Evolutionary conservation across 1,140 invertebrate genomes (phyloP).

Genomic region (Pinna nobilis): DNA sequence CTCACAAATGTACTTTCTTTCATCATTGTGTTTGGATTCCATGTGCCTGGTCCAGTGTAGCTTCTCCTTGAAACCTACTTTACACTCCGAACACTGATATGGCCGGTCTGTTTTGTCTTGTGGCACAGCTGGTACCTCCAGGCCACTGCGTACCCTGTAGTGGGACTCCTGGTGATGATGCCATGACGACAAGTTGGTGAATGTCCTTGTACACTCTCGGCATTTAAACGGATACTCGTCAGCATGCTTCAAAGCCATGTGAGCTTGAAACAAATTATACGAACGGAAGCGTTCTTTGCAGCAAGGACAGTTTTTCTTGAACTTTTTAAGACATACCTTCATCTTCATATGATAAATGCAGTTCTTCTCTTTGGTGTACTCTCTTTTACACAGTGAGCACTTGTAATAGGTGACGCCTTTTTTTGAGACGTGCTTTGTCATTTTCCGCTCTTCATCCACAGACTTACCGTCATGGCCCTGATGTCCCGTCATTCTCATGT

Average conservation of each 20-base stretch:
- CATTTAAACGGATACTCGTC: constrained; percentile 15
- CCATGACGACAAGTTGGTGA: not conserved
- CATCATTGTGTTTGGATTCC: not conserved
- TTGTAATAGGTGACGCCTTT: not conserved
- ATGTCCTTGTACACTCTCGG: not conserved
- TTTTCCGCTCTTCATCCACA: not conserved
- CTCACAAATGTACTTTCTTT: constrained; percentile 12
- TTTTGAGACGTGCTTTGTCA: constrained; percentile 5
- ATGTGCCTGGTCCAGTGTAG: not conserved
- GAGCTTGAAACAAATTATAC: constrained; percentile 13
- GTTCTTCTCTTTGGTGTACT: not conserved
- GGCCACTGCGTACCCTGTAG: not conserved
- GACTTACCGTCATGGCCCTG: not conserved
- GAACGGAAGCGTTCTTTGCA: constrained; percentile 4
- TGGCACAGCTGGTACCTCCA: not conserved
- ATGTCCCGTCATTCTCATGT: constrained; percentile 10
- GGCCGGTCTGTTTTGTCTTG: constrained; percentile 2
- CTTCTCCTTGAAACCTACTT: constrained; percentile 10
- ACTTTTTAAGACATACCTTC: constrained; percentile 1
- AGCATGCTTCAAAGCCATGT: constrained; percentile 2
- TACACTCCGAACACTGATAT: not conserved
- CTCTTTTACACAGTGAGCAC: constrained; percentile 11
- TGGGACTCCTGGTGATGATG: constrained; percentile 10
- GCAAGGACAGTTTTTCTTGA: not conserved
- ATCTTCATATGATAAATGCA: not conserved